Evolutionary conservation across 2,888 invertebrate genomes (phyloP), one percentile per base, ranked within the genome.

Genomic region (Hypena proboscidalis): DNA sequence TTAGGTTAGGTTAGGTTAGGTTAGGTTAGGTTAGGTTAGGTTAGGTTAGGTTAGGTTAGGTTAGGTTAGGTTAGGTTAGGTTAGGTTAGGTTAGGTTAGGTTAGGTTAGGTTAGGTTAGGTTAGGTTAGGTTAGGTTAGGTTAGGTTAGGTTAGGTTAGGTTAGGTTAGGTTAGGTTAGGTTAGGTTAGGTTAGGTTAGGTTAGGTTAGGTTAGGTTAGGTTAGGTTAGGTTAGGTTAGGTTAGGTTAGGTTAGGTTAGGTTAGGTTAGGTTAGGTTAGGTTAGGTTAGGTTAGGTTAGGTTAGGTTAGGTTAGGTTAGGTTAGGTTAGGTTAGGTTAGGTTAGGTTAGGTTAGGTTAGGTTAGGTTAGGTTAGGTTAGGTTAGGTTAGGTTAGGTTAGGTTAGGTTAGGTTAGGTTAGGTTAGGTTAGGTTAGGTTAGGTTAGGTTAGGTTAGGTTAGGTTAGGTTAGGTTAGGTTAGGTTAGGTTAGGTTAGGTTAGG

Each of bases 11-110:
- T 42, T 47, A 37, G 51, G 34, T 36, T 46, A 23, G 37, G 22
- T 33, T 33, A 22, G 33, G 33, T 33, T 53, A 33, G 56, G 45
- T 48, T 56, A 40, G 56, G 49, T 52, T 56, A 40, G 52, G 23
- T 56, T 56, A 30, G 52, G 45, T 56, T 56, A 34, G 52, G 45
- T 53, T 53, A 45, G 49, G 49, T 46, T 49, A 37, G 49, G 48
- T 55, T 52, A 43, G 55, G 41, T 51, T 55, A 46, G 41, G 50
- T 54, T 47, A 39, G 47, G 51, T 54, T 51, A n/a, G n/a, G n/a
- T n/a, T n/a, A n/a, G n/a, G n/a, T n/a, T 47, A 38, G 46, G 39
- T 47, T 47, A 38, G 46, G 39, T 42, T 47, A 37, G 51, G 34
- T 36, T 46, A 23, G 37, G 22, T 33, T 33, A 22, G 33, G 33